These are phyloP conservation scores for Eptesicus fuscus DNA, from an alignment of 2,113 vertebrate genomes.

Conservation along the genomic window DNA sequence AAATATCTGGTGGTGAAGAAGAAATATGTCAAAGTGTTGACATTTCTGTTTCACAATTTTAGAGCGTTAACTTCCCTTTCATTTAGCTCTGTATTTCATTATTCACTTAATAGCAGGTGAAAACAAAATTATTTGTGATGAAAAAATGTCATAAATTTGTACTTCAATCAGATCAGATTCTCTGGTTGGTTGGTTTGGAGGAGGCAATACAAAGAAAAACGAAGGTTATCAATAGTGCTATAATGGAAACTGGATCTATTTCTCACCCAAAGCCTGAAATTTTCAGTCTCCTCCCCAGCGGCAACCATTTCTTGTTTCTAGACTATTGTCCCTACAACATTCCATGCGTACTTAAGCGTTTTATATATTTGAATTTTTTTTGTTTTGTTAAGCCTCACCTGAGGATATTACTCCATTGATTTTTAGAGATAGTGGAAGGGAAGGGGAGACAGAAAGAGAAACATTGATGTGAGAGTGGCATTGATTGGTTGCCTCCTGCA, in stretches of 20 bases:
- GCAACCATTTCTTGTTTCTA: not conserved
- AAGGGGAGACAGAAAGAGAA: too few species aligned
- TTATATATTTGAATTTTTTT: not conserved
- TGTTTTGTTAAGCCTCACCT: too few species aligned
- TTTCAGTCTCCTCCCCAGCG: not conserved
- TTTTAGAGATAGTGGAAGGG: too few species aligned
- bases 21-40: not conserved
- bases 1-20: not conserved
- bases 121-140: not conserved
- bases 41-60: conserved; percentile 16
- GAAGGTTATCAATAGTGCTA: not conserved
- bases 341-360: not conserved
- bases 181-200: not conserved
- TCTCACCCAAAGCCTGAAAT: not conserved
- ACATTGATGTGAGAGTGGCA: too few species aligned
- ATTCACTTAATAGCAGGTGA: not conserved
- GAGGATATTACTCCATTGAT: too few species aligned
- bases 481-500: too few species aligned
- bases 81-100: not conserved
- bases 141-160: not conserved
- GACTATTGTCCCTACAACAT: not conserved
- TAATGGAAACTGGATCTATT: not conserved
- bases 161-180: not conserved
- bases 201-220: not conserved
- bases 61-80: not conserved